Evolutionary conservation across 2,797 vertebrate species (phyloP).

Genomic region (Myotis pilosus): DNA sequence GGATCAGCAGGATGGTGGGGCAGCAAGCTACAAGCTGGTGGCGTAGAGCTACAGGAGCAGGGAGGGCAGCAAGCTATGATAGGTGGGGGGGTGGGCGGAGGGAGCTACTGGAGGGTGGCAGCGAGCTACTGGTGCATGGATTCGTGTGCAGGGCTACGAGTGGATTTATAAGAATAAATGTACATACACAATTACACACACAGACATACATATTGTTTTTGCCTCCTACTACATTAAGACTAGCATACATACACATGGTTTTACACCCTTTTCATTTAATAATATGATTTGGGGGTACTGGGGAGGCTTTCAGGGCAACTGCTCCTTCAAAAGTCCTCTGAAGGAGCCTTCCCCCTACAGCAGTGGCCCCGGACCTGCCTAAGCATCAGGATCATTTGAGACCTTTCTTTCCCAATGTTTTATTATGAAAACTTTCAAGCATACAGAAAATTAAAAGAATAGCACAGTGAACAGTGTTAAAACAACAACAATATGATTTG

Average conservation of each 20-base stretch:
- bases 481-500: neutral
- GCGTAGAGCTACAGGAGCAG: too few relatives aligned
- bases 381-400: accelerated
- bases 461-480: neutral
- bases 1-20: too few relatives aligned
- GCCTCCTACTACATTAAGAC: neutral
- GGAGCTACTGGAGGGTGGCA: too few relatives aligned
- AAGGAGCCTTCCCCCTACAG: neutral
- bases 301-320: neutral
- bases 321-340: neutral
- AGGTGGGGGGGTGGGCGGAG: too few relatives aligned
- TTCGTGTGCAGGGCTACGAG: too few relatives aligned
- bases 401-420: neutral
- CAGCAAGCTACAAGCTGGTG: too few relatives aligned
- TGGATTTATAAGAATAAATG: neutral
- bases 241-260: neutral
- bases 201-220: neutral
- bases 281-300: neutral
- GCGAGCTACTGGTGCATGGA: too few relatives aligned
- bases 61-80: too few relatives aligned
- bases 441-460: neutral
- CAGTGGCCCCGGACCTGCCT: neutral
- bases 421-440: neutral
- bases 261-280: neutral
- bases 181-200: neutral